Base-by-base conservation (phyloP, 2,797 vertebrate species). In the Siniperca undulata region DNA sequence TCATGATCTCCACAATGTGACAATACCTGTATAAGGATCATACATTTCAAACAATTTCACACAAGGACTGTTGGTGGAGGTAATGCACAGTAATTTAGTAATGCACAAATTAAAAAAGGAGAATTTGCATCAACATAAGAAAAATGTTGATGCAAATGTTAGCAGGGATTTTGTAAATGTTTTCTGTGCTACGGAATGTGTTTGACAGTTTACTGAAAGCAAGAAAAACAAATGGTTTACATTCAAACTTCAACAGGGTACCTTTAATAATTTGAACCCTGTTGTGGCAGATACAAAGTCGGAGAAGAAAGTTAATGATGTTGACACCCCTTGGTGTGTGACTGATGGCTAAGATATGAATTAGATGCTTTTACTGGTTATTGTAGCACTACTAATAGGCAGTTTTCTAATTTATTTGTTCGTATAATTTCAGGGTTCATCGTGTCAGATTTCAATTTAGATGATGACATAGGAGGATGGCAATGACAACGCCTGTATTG, bases 341-440 rank as follows among this genome's bases (percentile, higher is more conserved):
- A 75, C 30, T 78, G 46, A 83, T 79, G 11, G 24, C n/a, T 27
- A 38, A 64, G 40, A 76, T 73, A 61, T 30, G 9, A 72, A 6
- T 30, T 65, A 7, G 22, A 55, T 64, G 8, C 34, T 62, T 70
- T 72, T 40, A 38, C 1, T 4, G 9, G 67, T 75, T 77, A 24
- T 80, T 70, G 34, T 22, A 44, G 7, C 27, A 65, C 2, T 66
- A 61, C 56, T 46, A 58, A 20, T 1, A 42, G 12, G 3, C 36
- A 30, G 36, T 48, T 70, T 81, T 73, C 7, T 48, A 38, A 81
- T 66, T 64, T 4, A 68, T 70, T 40, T 60, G 4, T 40, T 20
- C 2, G 60, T 10, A 38, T 42, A 46, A 77, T 77, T 72, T 77
- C 16, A 67, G 1, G 0, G 73, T 7, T 81, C 30, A 76, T 70